phyloP scores from a whole-genome alignment of 2,888 invertebrate genomes.

The Sclerodermus sp. region DNA sequence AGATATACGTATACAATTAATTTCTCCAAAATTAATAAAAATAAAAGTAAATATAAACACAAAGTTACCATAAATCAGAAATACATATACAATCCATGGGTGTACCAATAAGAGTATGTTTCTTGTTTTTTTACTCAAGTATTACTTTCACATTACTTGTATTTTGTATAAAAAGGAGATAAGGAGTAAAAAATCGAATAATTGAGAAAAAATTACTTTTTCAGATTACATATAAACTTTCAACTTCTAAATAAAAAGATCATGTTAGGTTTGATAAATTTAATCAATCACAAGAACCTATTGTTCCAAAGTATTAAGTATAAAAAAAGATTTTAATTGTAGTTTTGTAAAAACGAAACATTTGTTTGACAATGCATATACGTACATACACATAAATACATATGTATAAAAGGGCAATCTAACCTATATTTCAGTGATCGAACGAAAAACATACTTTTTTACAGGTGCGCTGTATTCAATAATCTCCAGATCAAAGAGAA shows the following conservation, averaged over 20 bases:
- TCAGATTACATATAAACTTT: not conserved
- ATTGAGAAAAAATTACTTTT: not conserved
- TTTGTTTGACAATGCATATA: not conserved
- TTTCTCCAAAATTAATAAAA: no score
- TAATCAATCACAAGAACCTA: not conserved
- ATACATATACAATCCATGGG: no score
- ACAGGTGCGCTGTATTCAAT: conserved; percentile 33
- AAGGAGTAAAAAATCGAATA: not conserved
- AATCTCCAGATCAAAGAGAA: conserved; percentile 39
- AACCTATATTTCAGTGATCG: conserved; percentile 25
- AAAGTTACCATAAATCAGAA: no score
- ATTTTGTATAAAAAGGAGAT: not conserved
- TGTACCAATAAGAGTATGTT: no score
- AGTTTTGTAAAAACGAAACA: not conserved
- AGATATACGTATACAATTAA: no score
- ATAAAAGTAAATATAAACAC: no score
- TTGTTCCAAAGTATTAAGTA: not conserved
- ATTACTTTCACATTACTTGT: not conserved
- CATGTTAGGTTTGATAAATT: not conserved
- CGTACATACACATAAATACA: not conserved
- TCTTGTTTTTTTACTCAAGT: not conserved
- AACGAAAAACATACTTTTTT: conserved; percentile 17
- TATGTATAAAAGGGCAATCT: conserved; percentile 14
- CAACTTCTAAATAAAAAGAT: not conserved
- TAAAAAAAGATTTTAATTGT: not conserved